A percentile compares a stretch with the other conserved stretches of the same genome.
Conservation (phyloP, 2,113 vertebrate species). For the Phocoena sinus region DNA sequence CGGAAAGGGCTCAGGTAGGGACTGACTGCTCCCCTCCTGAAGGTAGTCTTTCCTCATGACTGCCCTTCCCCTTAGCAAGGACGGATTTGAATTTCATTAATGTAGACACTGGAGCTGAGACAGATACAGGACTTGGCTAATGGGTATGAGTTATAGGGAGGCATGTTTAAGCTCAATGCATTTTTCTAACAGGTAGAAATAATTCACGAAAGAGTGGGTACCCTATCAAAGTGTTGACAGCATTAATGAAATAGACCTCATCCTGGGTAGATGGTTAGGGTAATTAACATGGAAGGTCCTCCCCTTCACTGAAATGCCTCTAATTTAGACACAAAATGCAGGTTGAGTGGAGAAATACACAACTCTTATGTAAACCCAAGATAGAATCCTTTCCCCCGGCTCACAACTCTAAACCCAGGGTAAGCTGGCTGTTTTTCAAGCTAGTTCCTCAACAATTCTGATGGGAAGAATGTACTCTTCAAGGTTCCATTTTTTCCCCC, state of each 20-base stretch:
- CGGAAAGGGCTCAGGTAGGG: background rate
- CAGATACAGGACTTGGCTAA: background rate
- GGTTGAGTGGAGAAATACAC: background rate
- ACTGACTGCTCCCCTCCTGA: background rate
- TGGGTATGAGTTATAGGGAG: background rate
- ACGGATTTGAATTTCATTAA: background rate
- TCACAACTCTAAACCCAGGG: background rate
- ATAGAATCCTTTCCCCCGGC: background rate
- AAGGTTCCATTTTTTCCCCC: background rate
- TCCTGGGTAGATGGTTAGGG: background rate
- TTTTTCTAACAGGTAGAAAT: background rate
- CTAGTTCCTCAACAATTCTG: background rate
- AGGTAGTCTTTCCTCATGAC: background rate
- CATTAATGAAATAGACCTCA: background rate
- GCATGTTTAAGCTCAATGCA: background rate
- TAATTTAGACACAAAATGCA: background rate
- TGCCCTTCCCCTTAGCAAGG: background rate
- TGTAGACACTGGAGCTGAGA: background rate
- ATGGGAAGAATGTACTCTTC: background rate
- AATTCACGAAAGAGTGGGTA: background rate
- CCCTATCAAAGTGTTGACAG: background rate
- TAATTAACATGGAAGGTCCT: background rate
- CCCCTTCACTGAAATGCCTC: background rate
- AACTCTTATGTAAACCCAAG: background rate
- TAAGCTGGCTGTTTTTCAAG: background rate